Percentiles rank a stretch among this genome's conserved stretches.
Evolutionary conservation across 1,140 invertebrate genomes (phyloP).

Genomic region (Brachionus sp.): DNA sequence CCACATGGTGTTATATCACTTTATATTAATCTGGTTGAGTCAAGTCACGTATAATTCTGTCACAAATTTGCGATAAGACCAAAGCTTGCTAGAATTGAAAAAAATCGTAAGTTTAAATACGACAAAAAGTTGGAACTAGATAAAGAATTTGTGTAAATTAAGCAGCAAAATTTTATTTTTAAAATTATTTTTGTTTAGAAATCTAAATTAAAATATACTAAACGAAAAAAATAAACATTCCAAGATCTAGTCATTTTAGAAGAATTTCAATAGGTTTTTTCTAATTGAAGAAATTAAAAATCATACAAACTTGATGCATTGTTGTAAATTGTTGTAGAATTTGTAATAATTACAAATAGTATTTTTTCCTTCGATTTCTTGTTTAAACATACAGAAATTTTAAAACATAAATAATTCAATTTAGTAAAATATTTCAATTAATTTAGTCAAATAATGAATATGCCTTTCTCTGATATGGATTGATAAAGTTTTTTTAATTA

Average conservation of each 20-base stretch:
- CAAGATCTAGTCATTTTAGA: conserved; percentile 15
- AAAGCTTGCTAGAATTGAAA: neutral
- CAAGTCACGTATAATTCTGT: neutral
- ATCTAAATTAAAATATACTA: conserved; percentile 17
- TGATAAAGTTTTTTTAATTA: neutral
- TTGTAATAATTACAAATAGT: conserved; percentile 6
- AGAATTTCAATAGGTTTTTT: neutral
- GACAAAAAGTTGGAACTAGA: neutral
- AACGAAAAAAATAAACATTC: conserved; percentile 25
- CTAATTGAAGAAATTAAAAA: conserved; percentile 5
- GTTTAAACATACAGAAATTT: conserved; percentile 2
- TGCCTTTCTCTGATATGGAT: neutral
- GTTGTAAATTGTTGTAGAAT: conserved; percentile 9
- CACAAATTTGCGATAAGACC: neutral
- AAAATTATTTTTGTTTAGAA: conserved; percentile 34
- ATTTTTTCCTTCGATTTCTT: neutral
- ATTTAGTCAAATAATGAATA: neutral
- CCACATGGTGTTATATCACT: neutral
- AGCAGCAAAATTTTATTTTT: conserved; percentile 15
- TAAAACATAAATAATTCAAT: neutral
- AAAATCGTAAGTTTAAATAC: neutral
- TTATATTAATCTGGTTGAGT: neutral
- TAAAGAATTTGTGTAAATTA: conserved; percentile 25
- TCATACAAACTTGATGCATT: neutral
- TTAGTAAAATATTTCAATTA: neutral